Conservation (phyloP, 2,797 vertebrate species). For the Chloroceryle inda region DNA sequence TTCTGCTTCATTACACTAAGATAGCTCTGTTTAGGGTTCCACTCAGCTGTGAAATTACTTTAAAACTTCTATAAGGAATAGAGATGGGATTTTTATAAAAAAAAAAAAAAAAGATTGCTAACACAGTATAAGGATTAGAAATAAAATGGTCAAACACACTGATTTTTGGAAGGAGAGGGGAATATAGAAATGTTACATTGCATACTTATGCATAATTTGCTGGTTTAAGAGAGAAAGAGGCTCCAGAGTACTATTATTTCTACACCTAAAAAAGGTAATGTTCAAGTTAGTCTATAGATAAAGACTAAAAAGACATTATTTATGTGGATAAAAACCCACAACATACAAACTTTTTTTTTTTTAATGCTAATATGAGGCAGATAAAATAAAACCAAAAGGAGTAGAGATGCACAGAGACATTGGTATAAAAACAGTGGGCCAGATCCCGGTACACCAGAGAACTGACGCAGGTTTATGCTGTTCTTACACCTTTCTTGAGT, state of each 20-base stretch:
- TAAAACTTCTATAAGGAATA: constrained; percentile 83
- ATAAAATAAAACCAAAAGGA: not conserved
- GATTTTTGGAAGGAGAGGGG: constrained; percentile 38
- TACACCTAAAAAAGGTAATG: constrained; percentile 3
- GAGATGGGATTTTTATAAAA: constrained; percentile 69
- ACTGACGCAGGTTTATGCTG: not conserved
- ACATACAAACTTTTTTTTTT: not conserved
- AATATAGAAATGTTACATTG: constrained; percentile 36
- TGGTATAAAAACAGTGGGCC: not conserved
- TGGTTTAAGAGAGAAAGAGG: constrained; percentile 47
- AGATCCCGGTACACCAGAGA: rapidly evolving
- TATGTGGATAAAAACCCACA: not conserved
- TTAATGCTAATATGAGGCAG: not conserved
- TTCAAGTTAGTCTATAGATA: not conserved
- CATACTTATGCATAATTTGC: constrained; percentile 55
- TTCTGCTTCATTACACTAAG: constrained; percentile 87
- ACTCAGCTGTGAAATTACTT: constrained; percentile 86
- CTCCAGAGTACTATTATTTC: constrained; percentile 44
- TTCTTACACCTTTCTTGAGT: not conserved
- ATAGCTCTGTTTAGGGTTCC: constrained; percentile 85
- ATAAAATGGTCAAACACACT: constrained; percentile 62
- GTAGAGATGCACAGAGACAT: not conserved
- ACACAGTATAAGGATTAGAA: constrained; percentile 70
- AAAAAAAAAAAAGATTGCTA: constrained; percentile 58
- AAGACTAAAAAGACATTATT: not conserved